Evolutionary conservation across 2,888 invertebrate genomes (phyloP).

Genomic region (Amphiduros pacificus): DNA sequence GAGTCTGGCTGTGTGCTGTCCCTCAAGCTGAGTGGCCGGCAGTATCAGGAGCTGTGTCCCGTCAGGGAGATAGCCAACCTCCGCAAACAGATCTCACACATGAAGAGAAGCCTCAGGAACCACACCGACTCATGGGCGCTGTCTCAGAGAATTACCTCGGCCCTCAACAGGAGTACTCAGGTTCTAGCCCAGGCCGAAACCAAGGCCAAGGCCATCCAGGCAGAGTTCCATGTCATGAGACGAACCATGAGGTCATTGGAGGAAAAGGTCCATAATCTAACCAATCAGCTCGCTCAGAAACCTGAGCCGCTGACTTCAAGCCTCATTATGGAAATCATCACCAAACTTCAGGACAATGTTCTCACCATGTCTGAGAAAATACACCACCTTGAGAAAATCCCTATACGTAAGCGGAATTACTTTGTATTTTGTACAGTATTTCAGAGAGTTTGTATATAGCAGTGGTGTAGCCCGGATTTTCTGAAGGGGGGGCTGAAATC

Average conservation of each 20-base stretch:
- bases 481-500: too few species aligned
- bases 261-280: too few species aligned
- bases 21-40: background rate
- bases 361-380: background rate
- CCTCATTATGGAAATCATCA: background rate
- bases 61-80: conserved; percentile 4
- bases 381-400: background rate
- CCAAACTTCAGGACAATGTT: background rate
- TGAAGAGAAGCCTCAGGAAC: conserved; percentile 3
- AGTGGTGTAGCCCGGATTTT: too few species aligned
- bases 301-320: background rate
- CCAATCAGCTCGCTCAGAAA: background rate
- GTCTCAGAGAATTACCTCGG: too few species aligned
- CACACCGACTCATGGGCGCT: too few species aligned
- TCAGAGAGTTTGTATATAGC: too few species aligned
- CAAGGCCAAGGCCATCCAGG: too few species aligned
- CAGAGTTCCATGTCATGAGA: too few species aligned
- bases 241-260: too few species aligned
- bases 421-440: too few species aligned
- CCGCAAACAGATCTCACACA: conserved; percentile 6
- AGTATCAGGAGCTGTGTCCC: conserved; percentile 11
- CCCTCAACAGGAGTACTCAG: too few species aligned
- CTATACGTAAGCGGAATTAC: background rate
- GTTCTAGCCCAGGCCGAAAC: too few species aligned
- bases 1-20: conserved; percentile 6